phyloP scores from a whole-genome alignment of 2,797 vertebrate genomes.

The Lagocephalus sceleratus region DNA sequence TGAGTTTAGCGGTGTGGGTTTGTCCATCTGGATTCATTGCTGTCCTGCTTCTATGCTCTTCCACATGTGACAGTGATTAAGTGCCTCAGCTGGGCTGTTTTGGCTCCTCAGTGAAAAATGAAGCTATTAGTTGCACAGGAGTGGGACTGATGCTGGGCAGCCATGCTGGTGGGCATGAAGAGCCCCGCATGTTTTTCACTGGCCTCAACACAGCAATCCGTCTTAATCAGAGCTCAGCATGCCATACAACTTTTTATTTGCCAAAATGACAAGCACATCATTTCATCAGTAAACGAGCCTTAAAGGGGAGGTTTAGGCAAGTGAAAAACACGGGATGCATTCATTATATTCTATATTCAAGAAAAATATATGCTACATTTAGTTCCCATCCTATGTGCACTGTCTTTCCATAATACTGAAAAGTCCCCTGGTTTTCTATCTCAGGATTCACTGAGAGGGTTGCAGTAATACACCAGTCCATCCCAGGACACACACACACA shows the following conservation, averaged over 20 bases:
- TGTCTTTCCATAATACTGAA: background rate
- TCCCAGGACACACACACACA: background rate
- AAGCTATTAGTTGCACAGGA: slow-evolving; percentile 59
- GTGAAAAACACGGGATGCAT: slow-evolving; percentile 13
- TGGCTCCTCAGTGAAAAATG: slow-evolving; percentile 68
- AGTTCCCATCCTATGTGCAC: background rate
- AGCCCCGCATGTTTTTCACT: slow-evolving; percentile 13
- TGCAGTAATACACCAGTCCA: slow-evolving; percentile 5
- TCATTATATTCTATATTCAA: no score
- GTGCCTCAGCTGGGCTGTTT: slow-evolving; percentile 29
- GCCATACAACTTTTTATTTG: slow-evolving; percentile 33
- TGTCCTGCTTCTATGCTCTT: slow-evolving; percentile 24
- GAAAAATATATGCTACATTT: no score
- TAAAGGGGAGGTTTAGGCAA: slow-evolving; percentile 25
- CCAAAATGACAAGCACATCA: slow-evolving; percentile 47
- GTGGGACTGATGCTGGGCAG: slow-evolving; percentile 20
- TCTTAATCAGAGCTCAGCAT: slow-evolving; percentile 53
- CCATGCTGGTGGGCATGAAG: slow-evolving; percentile 30
- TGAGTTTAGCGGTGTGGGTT: slow-evolving; percentile 7
- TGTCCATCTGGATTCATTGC: slow-evolving; percentile 21
- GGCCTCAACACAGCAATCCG: slow-evolving; percentile 45
- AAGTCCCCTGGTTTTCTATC: no score
- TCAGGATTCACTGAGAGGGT: background rate
- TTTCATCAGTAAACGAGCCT: slow-evolving; percentile 32
- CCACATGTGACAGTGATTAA: slow-evolving; percentile 61